phyloP scores from a whole-genome alignment of 2,797 vertebrate species.

The Tamandua tetradactyla region DNA sequence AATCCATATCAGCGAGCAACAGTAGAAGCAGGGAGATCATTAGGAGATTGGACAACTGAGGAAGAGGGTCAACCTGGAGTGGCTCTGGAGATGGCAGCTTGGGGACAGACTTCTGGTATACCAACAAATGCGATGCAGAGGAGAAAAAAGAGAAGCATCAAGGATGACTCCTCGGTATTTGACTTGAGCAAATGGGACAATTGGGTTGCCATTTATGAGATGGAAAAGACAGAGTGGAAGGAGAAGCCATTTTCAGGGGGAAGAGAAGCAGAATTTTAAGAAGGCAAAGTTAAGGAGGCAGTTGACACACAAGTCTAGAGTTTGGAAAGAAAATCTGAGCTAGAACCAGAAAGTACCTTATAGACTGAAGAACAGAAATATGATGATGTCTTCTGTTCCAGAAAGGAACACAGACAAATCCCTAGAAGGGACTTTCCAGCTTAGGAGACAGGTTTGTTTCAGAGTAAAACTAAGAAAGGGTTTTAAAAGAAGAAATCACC shows the following conservation, averaged over 20 bases:
- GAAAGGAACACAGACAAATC: background rate
- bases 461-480: background rate
- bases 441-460: background rate
- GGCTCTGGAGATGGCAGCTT: background rate
- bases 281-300: background rate
- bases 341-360: background rate
- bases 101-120: background rate
- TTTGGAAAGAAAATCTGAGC: background rate
- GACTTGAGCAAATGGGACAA: background rate
- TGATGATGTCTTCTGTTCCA: rapidly evolving
- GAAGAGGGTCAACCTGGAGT: background rate
- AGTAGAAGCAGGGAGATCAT: background rate
- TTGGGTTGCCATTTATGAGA: background rate
- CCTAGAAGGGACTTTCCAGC: background rate
- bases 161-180: background rate
- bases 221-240: background rate
- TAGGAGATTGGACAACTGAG: background rate
- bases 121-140: too few species aligned
- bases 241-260: background rate
- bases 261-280: background rate
- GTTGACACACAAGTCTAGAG: background rate
- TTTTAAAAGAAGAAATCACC: background rate
- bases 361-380: background rate
- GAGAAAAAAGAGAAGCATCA: background rate
- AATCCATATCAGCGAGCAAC: background rate